These are phyloP conservation scores for Oscheius sp. DNA, from an alignment of 2,888 invertebrate genomes.

Conservation along the genomic window DNA sequence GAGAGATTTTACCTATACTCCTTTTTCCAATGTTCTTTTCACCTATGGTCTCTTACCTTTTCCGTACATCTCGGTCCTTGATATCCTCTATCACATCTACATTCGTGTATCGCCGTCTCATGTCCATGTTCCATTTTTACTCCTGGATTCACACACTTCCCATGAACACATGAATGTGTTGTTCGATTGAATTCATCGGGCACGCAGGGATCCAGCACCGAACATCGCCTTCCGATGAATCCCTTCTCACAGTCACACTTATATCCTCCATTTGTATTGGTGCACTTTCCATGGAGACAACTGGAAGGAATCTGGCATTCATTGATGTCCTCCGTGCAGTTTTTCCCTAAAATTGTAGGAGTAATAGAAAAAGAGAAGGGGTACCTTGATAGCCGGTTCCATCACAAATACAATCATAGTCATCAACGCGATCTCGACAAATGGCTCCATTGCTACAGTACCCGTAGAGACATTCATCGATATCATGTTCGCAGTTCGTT, in stretches of 20 bases:
- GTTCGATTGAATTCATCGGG: slow-evolving; percentile 52
- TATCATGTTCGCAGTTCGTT: slow-evolving; percentile 61
- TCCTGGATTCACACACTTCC: slow-evolving; percentile 50
- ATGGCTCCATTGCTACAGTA: slow-evolving; percentile 57
- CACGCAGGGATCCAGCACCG: slow-evolving; percentile 61
- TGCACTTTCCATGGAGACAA: slow-evolving; percentile 64
- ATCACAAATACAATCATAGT: slow-evolving; percentile 64
- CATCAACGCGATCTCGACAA: slow-evolving; percentile 63
- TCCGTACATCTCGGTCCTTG: slow-evolving; percentile 59
- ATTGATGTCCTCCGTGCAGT: slow-evolving; percentile 64
- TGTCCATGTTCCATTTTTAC: slow-evolving; percentile 49
- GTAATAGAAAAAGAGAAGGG: neutral
- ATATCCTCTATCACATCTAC: slow-evolving; percentile 61
- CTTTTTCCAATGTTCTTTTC: neutral
- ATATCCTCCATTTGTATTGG: slow-evolving; percentile 63
- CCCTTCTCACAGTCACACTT: slow-evolving; percentile 55
- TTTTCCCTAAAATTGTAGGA: slow-evolving; percentile 39
- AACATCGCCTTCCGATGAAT: slow-evolving; percentile 52
- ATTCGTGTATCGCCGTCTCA: slow-evolving; percentile 60
- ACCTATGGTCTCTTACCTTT: slow-evolving; percentile 43
- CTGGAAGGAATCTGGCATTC: slow-evolving; percentile 56
- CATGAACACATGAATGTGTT: slow-evolving; percentile 58
- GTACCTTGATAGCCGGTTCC: slow-evolving; percentile 57
- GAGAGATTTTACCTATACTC: too few species aligned
- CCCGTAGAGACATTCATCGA: slow-evolving; percentile 63